Base-by-base conservation (phyloP, 2,113 vertebrate genomes). In the Danionella cerebrum region DNA sequence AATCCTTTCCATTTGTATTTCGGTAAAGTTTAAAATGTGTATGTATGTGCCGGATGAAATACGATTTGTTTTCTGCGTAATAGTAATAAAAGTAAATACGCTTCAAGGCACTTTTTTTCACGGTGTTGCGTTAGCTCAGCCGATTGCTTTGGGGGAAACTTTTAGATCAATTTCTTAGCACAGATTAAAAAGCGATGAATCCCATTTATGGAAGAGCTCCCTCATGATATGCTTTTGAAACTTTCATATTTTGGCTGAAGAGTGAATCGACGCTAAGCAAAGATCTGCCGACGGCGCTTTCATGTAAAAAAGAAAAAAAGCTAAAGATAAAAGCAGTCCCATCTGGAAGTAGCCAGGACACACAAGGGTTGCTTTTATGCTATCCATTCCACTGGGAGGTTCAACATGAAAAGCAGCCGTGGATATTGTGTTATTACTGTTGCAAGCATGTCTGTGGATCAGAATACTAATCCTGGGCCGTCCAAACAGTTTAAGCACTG, bases 101-200 rank as follows among this genome's bases (percentile, higher is more conserved):
- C 83, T 87, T 78, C 54, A 67, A 76, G 79, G 84, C 82, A 33
- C 45, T 5, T 75, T 78, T 82, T 82, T 79, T 77, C 76, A 82
- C 84, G 83, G 78, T 79, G 75, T 88, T 88, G 86, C 85, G 82
- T 85, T 85, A 88, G 84, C 82, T 69, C 76, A 76, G 80, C 79
- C 74, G 74, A 84, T 80, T 76, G 84, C 85, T 86, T 80, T 87
- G 67, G 87, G 67, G 87, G 84, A 86, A 89, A 87, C 75, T 85
- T 89, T 86, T 79, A 85, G 88, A 89, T 88, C 82, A 84, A 86
- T 89, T 89, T 89, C 83, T 85, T 83, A 78, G 83, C 72, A 11
- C 83, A 89, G 87, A 89, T 89, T 89, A 89, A 84, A 86, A 84
- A 82, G 85, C 86, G 81, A 86, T 86, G 85, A 88, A 88, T 87